These are phyloP conservation scores for Ciconia nigra DNA, from an alignment of 2,797 vertebrate species.

Conservation along the genomic window DNA sequence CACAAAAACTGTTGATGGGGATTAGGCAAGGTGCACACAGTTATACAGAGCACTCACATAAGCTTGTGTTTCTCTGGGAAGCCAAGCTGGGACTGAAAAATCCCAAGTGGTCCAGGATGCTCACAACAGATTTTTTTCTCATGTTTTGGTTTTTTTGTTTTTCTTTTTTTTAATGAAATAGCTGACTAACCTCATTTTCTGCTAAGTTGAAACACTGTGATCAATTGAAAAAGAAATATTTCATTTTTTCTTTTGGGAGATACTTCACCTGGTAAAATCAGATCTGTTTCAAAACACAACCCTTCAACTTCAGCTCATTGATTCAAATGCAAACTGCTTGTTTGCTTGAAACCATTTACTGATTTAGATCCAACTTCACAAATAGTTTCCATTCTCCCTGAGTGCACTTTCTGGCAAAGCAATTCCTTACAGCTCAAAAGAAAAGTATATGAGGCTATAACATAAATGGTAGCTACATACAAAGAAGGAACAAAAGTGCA, in stretches of 20 bases:
- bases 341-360: slow-evolving; percentile 2
- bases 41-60: not conserved
- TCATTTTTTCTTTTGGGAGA: not conserved
- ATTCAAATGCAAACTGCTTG: not conserved
- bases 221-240: not conserved
- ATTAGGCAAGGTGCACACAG: not conserved
- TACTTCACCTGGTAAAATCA: not conserved
- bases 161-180: not conserved
- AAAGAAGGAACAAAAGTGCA: not conserved
- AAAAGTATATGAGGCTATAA: not conserved
- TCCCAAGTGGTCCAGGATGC: not conserved
- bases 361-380: not conserved
- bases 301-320: not conserved
- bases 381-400: slow-evolving; percentile 42
- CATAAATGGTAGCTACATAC: not conserved
- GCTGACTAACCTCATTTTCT: not conserved
- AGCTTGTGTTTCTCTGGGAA: not conserved
- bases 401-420: not conserved
- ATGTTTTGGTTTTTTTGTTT: fast-evolving
- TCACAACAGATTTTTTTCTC: not conserved
- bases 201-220: not conserved
- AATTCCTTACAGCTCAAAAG: not conserved
- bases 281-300: not conserved
- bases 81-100: not conserved
- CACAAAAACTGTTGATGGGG: not conserved